Evolutionary conservation across 2,888 invertebrate species (phyloP), one percentile per base, ranked within the genome.

Genomic region (Dryomyza anilis): DNA sequence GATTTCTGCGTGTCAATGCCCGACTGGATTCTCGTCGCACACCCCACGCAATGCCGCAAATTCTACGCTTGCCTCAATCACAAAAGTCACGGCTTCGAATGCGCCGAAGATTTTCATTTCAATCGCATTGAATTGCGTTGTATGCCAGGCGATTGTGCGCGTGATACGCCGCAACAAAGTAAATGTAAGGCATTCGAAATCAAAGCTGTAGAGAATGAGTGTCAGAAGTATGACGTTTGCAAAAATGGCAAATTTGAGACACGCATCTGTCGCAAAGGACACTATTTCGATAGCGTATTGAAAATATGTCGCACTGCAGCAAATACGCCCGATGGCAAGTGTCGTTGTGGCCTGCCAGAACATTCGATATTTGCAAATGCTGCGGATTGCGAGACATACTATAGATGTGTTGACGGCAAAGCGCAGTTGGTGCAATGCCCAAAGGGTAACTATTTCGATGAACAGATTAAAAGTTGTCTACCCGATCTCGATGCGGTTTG

Each of bases 331-430:
- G 48, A 59, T 25, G 65, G 69, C 0, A 63, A 65, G 0, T 78
- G 77, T 57, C 74, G 72, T 46, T 77, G 77, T 59, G 45, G 76
- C 12, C 52, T 76, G 45, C 74, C 76, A 2, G 71, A 74, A 1
- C 64, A 75, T 10, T 61, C 77, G 1, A 67, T 69, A 1, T 36
- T 78, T 16, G 23, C 71, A 2, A 72, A 74, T 43, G 30, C 59
- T 0, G 66, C 66, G 1, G 67, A 74, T 14, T 78, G 78, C 45
- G 70, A 71, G 36, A 72, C 73, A 2, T 78, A 71, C 25, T 73
- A 70, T 59, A 67, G 72, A 6, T 78, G 78, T 45, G 46, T 64
- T 10, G n/a, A 59, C 8, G 69, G 71, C 7, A 19, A 45, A 10
- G 72, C 78, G 6, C 33, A 72, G 14, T 36, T 70, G 30, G 59